phyloP scores from a whole-genome alignment of 1,140 invertebrate genomes.

The Luehdorfia chinensis region DNA sequence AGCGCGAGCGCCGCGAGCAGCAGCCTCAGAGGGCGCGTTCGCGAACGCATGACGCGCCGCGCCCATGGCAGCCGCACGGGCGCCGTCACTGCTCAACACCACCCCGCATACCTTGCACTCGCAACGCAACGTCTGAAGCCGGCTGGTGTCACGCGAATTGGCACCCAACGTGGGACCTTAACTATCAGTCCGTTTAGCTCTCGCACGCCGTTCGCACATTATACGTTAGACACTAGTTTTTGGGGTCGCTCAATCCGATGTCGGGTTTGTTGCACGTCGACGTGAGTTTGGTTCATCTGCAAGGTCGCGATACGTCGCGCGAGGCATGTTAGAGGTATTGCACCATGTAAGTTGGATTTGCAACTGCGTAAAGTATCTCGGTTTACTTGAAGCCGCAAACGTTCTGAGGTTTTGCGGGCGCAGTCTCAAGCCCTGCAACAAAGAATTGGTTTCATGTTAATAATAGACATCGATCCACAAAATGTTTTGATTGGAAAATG shows the following conservation, averaged over 20 bases:
- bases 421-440: constrained; percentile 62
- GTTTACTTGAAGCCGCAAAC: constrained; percentile 36
- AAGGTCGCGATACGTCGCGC: constrained; percentile 5
- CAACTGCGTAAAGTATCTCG: constrained; percentile 31
- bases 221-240: too few species aligned
- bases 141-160: too few species aligned
- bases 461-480: constrained; percentile 41
- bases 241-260: too few species aligned
- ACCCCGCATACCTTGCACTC: too few species aligned
- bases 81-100: constrained; percentile 71
- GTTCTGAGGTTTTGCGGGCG: constrained; percentile 37
- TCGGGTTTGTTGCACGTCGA: too few species aligned
- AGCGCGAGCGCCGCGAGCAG: constrained; percentile 62
- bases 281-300: too few species aligned
- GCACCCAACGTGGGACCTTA: too few species aligned
- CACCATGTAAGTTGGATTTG: constrained; percentile 32
- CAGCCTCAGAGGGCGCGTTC: constrained; percentile 64
- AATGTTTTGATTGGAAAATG: constrained; percentile 31
- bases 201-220: too few species aligned
- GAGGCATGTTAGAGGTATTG: constrained; percentile 27
- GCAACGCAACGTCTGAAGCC: too few species aligned
- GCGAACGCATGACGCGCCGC: constrained; percentile 66
- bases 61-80: constrained; percentile 67
- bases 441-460: constrained; percentile 45
- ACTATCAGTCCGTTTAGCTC: too few species aligned